phyloP scores from a whole-genome alignment of 2,113 vertebrate genomes.

The Phyllostomus hastatus region DNA sequence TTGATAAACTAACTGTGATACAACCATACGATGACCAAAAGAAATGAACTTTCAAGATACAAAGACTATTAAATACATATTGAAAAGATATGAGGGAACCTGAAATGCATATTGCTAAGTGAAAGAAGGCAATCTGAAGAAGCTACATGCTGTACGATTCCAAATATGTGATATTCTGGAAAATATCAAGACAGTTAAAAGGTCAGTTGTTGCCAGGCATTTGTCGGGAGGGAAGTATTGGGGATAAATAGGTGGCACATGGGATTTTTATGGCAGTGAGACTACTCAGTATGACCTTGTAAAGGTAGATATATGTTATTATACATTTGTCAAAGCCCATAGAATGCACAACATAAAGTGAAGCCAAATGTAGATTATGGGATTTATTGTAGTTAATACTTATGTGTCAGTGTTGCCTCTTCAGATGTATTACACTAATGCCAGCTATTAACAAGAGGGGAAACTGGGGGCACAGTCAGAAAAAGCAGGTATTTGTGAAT shows the following conservation, averaged over 20 bases:
- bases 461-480: neutral
- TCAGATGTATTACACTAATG: neutral
- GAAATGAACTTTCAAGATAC: neutral
- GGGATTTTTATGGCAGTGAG: neutral
- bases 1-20: neutral
- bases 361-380: neutral
- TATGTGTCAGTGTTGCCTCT: neutral
- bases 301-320: neutral
- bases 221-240: neutral
- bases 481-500: neutral
- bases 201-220: neutral
- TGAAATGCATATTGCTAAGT: neutral
- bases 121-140: neutral
- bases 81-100: neutral
- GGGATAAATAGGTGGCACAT: neutral
- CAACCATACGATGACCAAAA: neutral
- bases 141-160: neutral
- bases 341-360: neutral
- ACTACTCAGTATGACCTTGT: neutral
- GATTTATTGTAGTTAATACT: neutral
- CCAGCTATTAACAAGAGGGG: neutral
- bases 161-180: neutral
- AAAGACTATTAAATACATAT: neutral
- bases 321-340: neutral
- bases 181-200: neutral